A percentile compares a stretch with the other conserved stretches of the same genome.
These are phyloP conservation scores for Labeo calbasu DNA, from an alignment of 2,797 vertebrate genomes.

Conservation along the genomic window DNA sequence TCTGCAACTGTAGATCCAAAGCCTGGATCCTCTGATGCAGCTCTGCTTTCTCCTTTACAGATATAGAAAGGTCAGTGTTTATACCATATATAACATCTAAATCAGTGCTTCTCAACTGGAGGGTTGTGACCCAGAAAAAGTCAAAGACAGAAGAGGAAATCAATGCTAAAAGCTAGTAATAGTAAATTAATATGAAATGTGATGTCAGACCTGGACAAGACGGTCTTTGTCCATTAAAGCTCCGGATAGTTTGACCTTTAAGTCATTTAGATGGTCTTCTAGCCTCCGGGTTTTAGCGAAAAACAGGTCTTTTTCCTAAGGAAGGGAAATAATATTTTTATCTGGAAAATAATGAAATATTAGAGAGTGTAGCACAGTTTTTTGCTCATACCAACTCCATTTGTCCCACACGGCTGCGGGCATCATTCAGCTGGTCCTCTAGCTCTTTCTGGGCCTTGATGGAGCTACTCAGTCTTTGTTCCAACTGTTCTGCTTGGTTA, in stretches of 20 bases:
- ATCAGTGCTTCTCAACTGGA: background rate
- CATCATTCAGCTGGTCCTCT: conserved; percentile 73
- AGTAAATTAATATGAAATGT: background rate
- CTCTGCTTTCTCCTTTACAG: conserved; percentile 71
- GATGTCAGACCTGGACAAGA: conserved; percentile 70
- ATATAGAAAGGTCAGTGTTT: background rate
- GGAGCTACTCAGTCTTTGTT: conserved; percentile 63
- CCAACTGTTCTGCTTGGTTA: conserved; percentile 69
- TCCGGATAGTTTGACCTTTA: conserved; percentile 66
- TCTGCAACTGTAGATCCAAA: conserved; percentile 67
- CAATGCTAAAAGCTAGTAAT: background rate
- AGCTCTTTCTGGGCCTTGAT: conserved; percentile 63
- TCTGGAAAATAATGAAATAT: background rate
- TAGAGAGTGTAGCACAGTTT: background rate
- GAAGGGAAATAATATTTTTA: background rate
- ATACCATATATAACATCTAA: background rate
- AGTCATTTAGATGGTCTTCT: conserved; percentile 73
- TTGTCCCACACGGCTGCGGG: conserved; percentile 71
- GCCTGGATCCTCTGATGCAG: conserved; percentile 65
- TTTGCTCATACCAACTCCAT: conserved; percentile 73
- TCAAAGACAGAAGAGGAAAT: background rate
- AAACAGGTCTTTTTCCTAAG: conserved; percentile 77
- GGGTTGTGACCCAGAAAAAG: background rate
- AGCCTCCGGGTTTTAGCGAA: conserved; percentile 72
- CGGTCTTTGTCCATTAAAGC: conserved; percentile 68